Conservation (phyloP, 2,888 invertebrate species). For the Caenorhabditis panamensis region DNA sequence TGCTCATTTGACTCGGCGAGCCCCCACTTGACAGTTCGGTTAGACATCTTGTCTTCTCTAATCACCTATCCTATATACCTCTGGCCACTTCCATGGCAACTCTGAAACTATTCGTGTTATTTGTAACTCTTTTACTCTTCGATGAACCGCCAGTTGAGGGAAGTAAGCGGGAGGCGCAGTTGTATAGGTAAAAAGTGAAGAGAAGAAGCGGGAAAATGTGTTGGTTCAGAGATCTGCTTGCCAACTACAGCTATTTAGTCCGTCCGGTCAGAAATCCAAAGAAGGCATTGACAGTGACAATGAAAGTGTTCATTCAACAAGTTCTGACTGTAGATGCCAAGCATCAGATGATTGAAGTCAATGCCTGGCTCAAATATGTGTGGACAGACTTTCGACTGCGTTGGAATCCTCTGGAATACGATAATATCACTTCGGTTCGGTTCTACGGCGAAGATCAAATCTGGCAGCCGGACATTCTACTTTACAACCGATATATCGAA, state of each 20-base stretch:
- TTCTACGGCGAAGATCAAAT: slow-evolving; percentile 71
- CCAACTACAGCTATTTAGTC: slow-evolving; percentile 72
- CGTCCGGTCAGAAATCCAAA: slow-evolving; percentile 69
- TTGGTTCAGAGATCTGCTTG: slow-evolving; percentile 67
- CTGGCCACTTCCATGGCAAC: slow-evolving; percentile 14
- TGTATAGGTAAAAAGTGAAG: slow-evolving; percentile 54
- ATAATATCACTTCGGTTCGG: slow-evolving; percentile 71
- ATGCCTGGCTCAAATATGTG: slow-evolving; percentile 77
- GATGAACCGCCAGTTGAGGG: slow-evolving; percentile 28
- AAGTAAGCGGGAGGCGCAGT: slow-evolving; percentile 63
- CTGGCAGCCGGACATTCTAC: slow-evolving; percentile 75
- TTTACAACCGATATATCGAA: slow-evolving; percentile 73
- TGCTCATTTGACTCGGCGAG: slow-evolving; percentile 47
- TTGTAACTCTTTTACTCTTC: slow-evolving; percentile 14
- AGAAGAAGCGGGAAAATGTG: background rate
- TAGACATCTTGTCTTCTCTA: slow-evolving; percentile 46
- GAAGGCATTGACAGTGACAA: slow-evolving; percentile 67
- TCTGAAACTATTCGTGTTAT: slow-evolving; percentile 5
- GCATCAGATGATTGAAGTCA: slow-evolving; percentile 76
- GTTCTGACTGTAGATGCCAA: slow-evolving; percentile 83
- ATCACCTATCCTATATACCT: slow-evolving; percentile 36
- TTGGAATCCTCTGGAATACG: slow-evolving; percentile 74
- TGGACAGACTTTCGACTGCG: slow-evolving; percentile 73
- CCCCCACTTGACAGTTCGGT: slow-evolving; percentile 65
- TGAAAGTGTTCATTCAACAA: slow-evolving; percentile 80